phyloP scores from a whole-genome alignment of 2,113 vertebrate genomes.

The Podocnemis expansa region DNA sequence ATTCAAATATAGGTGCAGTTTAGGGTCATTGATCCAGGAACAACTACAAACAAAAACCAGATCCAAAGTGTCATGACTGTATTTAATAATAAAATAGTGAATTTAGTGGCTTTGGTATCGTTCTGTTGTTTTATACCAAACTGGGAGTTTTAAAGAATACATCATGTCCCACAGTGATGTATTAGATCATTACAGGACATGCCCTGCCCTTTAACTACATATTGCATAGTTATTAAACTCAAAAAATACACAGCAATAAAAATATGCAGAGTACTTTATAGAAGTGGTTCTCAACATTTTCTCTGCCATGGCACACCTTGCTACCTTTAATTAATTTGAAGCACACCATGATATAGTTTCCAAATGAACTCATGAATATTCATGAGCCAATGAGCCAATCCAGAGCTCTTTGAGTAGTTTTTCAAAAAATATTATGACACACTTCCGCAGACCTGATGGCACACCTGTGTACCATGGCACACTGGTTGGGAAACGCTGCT shows the following conservation, averaged over 20 bases:
- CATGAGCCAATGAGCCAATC: too few species aligned
- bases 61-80: accelerated
- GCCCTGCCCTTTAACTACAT: not conserved
- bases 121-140: not conserved
- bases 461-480: too few species aligned
- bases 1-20: not conserved
- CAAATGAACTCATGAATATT: too few species aligned
- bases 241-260: not conserved
- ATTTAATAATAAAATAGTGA: not conserved
- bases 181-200: not conserved
- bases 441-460: too few species aligned
- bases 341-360: too few species aligned
- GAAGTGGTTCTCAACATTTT: too few species aligned
- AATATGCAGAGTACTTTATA: not conserved
- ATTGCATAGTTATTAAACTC: not conserved
- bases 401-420: too few species aligned
- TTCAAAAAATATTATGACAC: too few species aligned
- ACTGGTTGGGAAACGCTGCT: too few species aligned
- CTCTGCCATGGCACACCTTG: too few species aligned
- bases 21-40: not conserved
- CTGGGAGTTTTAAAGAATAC: not conserved
- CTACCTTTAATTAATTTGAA: too few species aligned
- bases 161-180: not conserved
- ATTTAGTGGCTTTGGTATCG: not conserved
- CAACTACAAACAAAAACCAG: not conserved